Evolutionary conservation across 2,113 vertebrate genomes (phyloP).

Genomic region (Cyanoderma ruficeps): DNA sequence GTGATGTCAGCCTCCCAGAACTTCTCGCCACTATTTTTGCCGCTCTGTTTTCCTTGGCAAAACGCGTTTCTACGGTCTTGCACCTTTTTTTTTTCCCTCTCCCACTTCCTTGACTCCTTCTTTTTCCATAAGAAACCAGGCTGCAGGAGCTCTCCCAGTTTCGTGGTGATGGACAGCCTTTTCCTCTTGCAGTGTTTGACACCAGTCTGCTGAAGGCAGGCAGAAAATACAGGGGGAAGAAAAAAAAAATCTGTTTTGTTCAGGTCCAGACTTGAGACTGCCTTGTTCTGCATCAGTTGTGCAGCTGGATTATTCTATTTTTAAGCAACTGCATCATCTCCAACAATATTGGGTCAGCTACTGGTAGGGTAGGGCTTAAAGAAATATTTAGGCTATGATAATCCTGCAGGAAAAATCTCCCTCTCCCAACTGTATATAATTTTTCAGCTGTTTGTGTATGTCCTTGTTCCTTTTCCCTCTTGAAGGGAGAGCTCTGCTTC

Average conservation of each 20-base stretch:
- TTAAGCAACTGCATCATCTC: constrained; percentile 40
- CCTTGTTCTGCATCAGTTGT: constrained; percentile 1
- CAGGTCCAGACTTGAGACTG: background rate
- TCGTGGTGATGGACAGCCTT: background rate
- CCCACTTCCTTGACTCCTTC: background rate
- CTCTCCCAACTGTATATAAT: constrained; percentile 37
- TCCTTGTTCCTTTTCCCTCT: background rate
- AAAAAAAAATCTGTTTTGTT: background rate
- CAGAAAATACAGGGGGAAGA: background rate
- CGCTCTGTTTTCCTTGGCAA: background rate
- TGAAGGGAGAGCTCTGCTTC: background rate
- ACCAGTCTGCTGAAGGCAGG: background rate
- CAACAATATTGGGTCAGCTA: constrained; percentile 28
- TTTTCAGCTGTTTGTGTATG: constrained; percentile 52
- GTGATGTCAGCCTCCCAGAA: background rate
- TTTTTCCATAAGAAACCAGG: background rate
- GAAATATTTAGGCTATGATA: constrained; percentile 60
- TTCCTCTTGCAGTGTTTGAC: background rate
- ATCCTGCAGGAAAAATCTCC: constrained; percentile 42
- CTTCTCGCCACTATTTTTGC: background rate
- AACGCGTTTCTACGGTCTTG: background rate
- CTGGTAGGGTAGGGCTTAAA: constrained; percentile 39
- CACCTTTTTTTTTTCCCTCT: background rate
- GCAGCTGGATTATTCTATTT: constrained; percentile 52
- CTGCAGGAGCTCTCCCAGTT: background rate